A percentile compares a stretch with the other conserved stretches of the same genome.
phyloP scores from a whole-genome alignment of 1,140 invertebrate species.

The Neodiprion lecontei region DNA sequence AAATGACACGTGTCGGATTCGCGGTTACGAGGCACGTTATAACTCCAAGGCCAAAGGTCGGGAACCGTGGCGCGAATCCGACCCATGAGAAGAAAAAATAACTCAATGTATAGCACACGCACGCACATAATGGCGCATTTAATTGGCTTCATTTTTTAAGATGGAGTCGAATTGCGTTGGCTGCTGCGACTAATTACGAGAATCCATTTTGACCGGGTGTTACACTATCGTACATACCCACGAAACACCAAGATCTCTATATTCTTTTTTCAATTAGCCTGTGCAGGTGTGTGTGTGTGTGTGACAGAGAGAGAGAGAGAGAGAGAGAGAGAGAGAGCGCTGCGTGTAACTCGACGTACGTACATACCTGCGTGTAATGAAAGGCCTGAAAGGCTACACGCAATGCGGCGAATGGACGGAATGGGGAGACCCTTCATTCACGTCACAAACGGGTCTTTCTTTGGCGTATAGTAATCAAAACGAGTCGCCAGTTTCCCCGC shows the following conservation, averaged over 20 bases:
- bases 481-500: constrained; percentile 25
- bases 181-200: not conserved
- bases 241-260: not conserved
- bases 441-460: constrained; percentile 48
- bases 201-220: not conserved
- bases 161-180: not conserved
- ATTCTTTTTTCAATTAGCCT: not conserved
- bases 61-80: not conserved
- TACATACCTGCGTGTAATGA: too few species aligned
- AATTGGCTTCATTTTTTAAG: not conserved
- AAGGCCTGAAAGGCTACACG: too few species aligned
- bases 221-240: not conserved
- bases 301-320: too few species aligned
- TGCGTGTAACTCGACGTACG: too few species aligned
- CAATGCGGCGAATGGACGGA: too few species aligned
- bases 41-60: not conserved
- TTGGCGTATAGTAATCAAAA: constrained; percentile 45
- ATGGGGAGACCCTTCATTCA: not conserved
- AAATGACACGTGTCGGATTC: not conserved
- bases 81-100: too few species aligned
- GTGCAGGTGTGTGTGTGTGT: not conserved
- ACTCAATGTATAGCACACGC: too few species aligned
- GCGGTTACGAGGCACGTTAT: not conserved
- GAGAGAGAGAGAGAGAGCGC: too few species aligned
- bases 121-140: too few species aligned